Conservation (phyloP, 2,113 vertebrate species). For the Lepus timidus region DNA sequence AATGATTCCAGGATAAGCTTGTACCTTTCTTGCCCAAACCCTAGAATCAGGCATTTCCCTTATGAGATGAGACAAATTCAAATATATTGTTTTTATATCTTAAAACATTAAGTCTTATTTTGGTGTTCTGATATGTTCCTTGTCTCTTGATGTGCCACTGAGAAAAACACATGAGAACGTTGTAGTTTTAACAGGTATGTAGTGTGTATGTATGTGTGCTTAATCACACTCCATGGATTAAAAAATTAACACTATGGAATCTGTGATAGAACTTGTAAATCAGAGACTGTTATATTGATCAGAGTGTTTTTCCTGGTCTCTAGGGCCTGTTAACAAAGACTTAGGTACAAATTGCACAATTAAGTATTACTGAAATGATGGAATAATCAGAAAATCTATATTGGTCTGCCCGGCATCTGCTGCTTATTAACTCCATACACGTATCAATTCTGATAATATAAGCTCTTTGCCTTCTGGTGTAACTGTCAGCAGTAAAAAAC, state of each 20-base stretch:
- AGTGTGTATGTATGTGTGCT: background rate
- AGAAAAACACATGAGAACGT: background rate
- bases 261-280: conserved; percentile 61
- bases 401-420: background rate
- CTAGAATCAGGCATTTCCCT: background rate
- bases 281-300: background rate
- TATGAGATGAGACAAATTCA: background rate
- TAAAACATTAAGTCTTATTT: conserved; percentile 7
- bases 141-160: conserved; percentile 18
- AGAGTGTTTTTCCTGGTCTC: background rate
- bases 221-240: background rate
- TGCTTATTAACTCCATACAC: background rate
- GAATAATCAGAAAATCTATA: conserved; percentile 41
- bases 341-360: conserved; percentile 51
- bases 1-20: background rate
- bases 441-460: background rate
- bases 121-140: background rate
- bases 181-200: background rate
- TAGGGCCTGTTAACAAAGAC: conserved; percentile 47
- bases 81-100: background rate
- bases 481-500: background rate
- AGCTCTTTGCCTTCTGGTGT: background rate
- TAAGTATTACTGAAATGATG: conserved; percentile 43
- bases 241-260: conserved; percentile 44
- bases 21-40: background rate